These are phyloP conservation scores for Perca schrenkii DNA, from an alignment of 2,113 vertebrate genomes.

Conservation along the genomic window DNA sequence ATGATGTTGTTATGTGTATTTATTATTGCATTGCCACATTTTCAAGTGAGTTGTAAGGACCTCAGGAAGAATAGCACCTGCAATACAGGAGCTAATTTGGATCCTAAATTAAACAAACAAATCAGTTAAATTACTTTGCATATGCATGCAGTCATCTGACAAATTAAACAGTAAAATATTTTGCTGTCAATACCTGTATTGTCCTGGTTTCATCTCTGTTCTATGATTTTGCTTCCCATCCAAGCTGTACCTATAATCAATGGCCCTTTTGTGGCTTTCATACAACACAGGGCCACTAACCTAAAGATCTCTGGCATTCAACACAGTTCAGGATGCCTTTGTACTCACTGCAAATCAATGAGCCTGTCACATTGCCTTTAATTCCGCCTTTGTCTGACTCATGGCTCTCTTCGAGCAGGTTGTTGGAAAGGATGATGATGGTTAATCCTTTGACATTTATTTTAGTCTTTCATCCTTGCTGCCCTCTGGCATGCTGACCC, in stretches of 20 bases:
- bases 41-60: too few relatives aligned
- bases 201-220: neutral
- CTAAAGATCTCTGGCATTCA: slow-evolving; percentile 27
- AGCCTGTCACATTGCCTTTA: slow-evolving; percentile 8
- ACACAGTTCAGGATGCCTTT: slow-evolving; percentile 15
- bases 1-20: too few relatives aligned
- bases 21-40: too few relatives aligned
- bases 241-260: neutral
- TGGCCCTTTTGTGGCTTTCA: neutral
- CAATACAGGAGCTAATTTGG: too few relatives aligned
- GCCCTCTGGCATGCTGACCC: slow-evolving; percentile 27
- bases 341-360: slow-evolving; percentile 30
- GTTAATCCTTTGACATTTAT: slow-evolving; percentile 55
- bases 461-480: slow-evolving; percentile 16
- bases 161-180: neutral
- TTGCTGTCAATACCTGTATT: neutral
- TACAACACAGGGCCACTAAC: neutral
- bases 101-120: too few relatives aligned
- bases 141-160: neutral
- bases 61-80: too few relatives aligned
- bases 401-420: slow-evolving; percentile 3
- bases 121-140: neutral
- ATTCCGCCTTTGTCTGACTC: slow-evolving; percentile 27
- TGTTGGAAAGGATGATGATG: neutral
- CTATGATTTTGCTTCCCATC: neutral